phyloP scores from a whole-genome alignment of 2,113 vertebrate species.

The Oncorhynchus kisutch region DNA sequence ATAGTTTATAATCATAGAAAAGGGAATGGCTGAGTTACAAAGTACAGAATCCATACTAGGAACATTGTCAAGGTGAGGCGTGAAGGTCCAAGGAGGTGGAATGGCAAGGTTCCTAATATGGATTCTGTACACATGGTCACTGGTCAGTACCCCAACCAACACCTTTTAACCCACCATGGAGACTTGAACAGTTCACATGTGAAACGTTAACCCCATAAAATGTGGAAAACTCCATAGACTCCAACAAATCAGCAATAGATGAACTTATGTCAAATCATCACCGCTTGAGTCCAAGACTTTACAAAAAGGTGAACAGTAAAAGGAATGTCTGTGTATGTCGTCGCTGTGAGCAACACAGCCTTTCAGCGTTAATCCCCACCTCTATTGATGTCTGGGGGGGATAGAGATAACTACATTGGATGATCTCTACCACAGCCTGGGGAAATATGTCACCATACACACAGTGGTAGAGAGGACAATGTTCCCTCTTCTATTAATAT shows the following conservation, averaged over 20 bases:
- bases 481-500: constrained; percentile 48
- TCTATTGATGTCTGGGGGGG: constrained; percentile 24
- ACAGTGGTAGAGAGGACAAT: constrained; percentile 28
- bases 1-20: constrained; percentile 25
- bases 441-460: constrained; percentile 38
- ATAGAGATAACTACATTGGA: constrained; percentile 38
- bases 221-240: not conserved
- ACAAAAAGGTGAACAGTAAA: not conserved
- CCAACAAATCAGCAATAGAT: too few species aligned
- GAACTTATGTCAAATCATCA: not conserved
- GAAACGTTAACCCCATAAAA: not conserved
- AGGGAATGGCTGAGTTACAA: constrained; percentile 20
- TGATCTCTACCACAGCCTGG: constrained; percentile 44
- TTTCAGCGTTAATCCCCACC: constrained; percentile 18
- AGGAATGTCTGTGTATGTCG: not conserved
- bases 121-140: too few species aligned
- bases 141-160: too few species aligned
- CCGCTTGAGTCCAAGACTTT: not conserved
- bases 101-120: not conserved
- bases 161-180: too few species aligned
- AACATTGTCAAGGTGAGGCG: too few species aligned
- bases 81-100: not conserved
- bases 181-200: not conserved
- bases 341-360: constrained; percentile 14
- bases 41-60: not conserved